These are phyloP conservation scores for Periphyllus acericola DNA, from an alignment of 2,888 invertebrate genomes.

Conservation along the genomic window DNA sequence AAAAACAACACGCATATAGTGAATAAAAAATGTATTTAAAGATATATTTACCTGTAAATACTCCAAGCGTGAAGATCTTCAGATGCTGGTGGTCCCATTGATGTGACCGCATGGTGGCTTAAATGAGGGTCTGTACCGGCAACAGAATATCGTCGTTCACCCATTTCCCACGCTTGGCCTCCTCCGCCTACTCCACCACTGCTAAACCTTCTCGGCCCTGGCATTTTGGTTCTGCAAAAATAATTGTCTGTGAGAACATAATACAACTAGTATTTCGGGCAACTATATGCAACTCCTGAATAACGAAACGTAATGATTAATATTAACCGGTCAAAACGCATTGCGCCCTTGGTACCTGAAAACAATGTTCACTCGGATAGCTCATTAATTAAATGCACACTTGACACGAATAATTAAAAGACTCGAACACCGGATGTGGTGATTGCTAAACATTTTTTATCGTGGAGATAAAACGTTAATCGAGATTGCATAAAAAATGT, in stretches of 20 bases:
- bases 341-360: constrained; percentile 34
- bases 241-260: not conserved
- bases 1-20: constrained; percentile 38
- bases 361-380: constrained; percentile 18
- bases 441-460: constrained; percentile 56
- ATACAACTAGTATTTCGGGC: not conserved
- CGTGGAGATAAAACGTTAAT: not conserved
- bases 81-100: constrained; percentile 73
- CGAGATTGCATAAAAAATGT: constrained; percentile 35
- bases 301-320: constrained; percentile 6
- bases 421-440: constrained; percentile 49
- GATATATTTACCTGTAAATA: constrained; percentile 78
- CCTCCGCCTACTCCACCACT: constrained; percentile 58
- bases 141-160: constrained; percentile 84
- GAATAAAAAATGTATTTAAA: constrained; percentile 10
- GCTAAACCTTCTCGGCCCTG: constrained; percentile 55
- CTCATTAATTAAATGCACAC: constrained; percentile 42
- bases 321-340: constrained; percentile 6
- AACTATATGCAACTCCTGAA: not conserved
- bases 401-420: constrained; percentile 59
- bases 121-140: constrained; percentile 64
- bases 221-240: constrained; percentile 53
- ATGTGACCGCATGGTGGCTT: constrained; percentile 64
- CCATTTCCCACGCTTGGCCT: constrained; percentile 72
- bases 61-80: constrained; percentile 97